phyloP scores from a whole-genome alignment of 2,113 vertebrate genomes.

The Chaenogobius annularis region DNA sequence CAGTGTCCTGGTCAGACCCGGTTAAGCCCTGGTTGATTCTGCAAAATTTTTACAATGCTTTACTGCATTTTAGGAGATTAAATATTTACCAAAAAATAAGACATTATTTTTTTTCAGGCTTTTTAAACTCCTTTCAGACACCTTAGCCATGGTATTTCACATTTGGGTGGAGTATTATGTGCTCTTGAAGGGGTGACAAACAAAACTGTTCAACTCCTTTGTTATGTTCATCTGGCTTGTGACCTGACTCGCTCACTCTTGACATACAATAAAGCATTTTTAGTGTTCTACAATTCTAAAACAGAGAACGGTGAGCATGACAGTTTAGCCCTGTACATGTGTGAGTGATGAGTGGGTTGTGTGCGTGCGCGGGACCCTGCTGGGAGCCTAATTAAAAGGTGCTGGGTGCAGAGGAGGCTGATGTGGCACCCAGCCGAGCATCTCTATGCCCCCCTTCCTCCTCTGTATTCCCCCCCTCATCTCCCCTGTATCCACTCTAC shows the following conservation, averaged over 20 bases:
- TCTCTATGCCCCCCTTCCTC: conserved; percentile 46
- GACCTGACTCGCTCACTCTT: neutral
- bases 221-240: too few species aligned
- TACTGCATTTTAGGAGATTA: too few species aligned
- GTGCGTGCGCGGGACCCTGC: conserved; percentile 69
- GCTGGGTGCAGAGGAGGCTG: conserved; percentile 79
- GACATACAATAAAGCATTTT: neutral
- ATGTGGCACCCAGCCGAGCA: conserved; percentile 76
- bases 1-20: neutral
- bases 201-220: too few species aligned
- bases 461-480: neutral
- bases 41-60: neutral
- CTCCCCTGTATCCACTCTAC: conserved; percentile 69
- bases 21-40: neutral
- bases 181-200: too few species aligned
- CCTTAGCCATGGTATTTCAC: too few species aligned
- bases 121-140: too few species aligned
- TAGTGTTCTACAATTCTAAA: conserved; percentile 46
- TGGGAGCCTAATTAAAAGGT: conserved; percentile 92
- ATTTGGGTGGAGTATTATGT: too few species aligned
- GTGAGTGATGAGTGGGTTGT: conserved; percentile 7
- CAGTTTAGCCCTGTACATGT: conserved; percentile 18
- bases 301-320: conserved; percentile 48
- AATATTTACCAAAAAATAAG: too few species aligned
- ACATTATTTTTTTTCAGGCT: too few species aligned